Conservation (phyloP, 2,113 vertebrate genomes). For the Epinephelus fuscoguttatus region DNA sequence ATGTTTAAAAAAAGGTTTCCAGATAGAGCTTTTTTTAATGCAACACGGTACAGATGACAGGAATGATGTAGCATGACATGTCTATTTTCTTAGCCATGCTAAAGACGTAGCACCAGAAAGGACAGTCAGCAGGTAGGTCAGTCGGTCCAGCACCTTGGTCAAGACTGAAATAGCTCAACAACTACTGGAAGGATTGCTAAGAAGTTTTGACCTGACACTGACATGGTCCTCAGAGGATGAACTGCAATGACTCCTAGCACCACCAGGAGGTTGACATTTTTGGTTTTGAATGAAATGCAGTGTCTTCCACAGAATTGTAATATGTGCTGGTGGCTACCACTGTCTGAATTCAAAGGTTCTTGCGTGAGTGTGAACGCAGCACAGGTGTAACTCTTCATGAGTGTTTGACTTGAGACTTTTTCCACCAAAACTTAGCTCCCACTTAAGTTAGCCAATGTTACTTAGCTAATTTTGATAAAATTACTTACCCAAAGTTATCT, state of each 20-base stretch:
- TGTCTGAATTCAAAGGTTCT: no score
- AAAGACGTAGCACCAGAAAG: neutral
- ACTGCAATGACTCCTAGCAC: neutral
- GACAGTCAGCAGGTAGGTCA: neutral
- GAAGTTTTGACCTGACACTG: neutral
- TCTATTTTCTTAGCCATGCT: neutral
- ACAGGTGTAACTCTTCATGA: no score
- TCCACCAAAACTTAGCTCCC: no score
- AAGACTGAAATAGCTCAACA: neutral
- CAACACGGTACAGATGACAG: neutral
- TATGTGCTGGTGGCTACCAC: no score
- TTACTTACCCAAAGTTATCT: no score
- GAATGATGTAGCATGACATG: neutral
- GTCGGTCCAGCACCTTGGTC: neutral
- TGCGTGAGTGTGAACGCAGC: no score
- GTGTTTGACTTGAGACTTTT: no score
- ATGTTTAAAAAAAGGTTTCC: neutral
- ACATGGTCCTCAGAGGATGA: neutral
- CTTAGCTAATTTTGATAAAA: no score
- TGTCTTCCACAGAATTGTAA: no score
- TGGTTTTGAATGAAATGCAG: neutral
- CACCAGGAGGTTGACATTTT: neutral
- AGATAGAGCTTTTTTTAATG: no score
- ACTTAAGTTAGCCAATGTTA: no score
- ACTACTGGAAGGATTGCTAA: neutral